These are phyloP conservation scores for Mus spicilegus DNA, from an alignment of 2,113 vertebrate species.

Conservation along the genomic window DNA sequence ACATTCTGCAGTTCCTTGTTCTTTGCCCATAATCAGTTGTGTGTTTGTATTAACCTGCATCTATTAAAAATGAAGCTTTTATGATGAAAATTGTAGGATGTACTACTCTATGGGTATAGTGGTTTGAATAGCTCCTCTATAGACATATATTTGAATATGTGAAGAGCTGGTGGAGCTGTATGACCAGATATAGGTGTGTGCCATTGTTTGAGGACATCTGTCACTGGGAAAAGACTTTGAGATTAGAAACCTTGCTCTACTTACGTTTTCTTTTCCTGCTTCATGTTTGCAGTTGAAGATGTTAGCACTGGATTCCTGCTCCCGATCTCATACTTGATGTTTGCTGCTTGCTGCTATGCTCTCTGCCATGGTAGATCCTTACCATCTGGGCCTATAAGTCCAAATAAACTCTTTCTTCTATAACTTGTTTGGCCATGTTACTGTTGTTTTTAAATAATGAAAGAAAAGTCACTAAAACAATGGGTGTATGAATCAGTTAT, in stretches of 20 bases:
- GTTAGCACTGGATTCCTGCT: not conserved
- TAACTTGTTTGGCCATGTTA: not conserved
- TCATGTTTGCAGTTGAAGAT: not conserved
- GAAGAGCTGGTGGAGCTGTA: not conserved
- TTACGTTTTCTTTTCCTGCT: not conserved
- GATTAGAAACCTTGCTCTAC: not conserved
- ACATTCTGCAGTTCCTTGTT: not conserved
- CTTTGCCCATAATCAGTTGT: not conserved
- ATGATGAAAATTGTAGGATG: not conserved
- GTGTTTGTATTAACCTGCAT: not conserved
- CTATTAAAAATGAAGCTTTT: not conserved
- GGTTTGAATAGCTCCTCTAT: not conserved
- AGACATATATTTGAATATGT: not conserved
- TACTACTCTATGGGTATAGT: not conserved
- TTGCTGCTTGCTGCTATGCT: not conserved
- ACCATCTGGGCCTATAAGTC: not conserved
- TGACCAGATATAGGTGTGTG: not conserved
- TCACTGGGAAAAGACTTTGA: not conserved
- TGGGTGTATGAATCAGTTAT: not conserved
- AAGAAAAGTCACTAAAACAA: not conserved
- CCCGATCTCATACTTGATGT: too few species aligned
- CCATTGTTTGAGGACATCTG: not conserved
- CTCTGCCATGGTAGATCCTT: not conserved
- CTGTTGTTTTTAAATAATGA: not conserved
- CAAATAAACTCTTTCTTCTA: not conserved